Base-by-base conservation (phyloP, 2,113 vertebrate genomes). In the Recurvirostra avosetta region DNA sequence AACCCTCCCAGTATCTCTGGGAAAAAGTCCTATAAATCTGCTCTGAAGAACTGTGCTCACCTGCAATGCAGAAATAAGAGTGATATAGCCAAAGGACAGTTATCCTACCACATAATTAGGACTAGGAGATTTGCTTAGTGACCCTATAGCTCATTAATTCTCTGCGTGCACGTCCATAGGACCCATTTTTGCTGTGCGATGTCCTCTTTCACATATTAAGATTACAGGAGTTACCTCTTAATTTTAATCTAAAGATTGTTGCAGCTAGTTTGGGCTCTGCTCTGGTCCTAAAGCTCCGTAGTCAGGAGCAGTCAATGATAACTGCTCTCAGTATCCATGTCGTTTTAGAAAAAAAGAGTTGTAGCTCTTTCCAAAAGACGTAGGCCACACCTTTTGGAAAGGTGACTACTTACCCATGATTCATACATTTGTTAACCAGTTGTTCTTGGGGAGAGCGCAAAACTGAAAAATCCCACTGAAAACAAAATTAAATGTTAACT, bases 111-210 rank as follows among this genome's bases (percentile, higher is more conserved):
- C 0, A 0, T 41, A 67, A 16, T 78, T 63, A 41, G 34, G 34
- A 14, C 43, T 41, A 50, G n/a, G 3, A 78, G 12, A 12, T 73
- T 82, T 32, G 4, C 22, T 72, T 6, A 17, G 29, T 30, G 10
- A 45, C 32, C 7, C 6, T 82, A 2, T 16, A 50, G 5, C 25
- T 67, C n/a, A 3, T 71, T 58, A 62, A 29, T 43, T 74, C 45
- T 62, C 73, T 53, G 5, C 0, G 0, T 45, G 9, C 5, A 3
- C 0, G 0, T 22, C 29, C 20, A 20, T 45, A 38, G 23, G 56
- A 77, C 16, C 12, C 21, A 29, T 43, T 59, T 47, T 36, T 86
- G 12, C 47, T 27, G 16, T 22, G 27, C 20, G 23, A 4, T 26
- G 22, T 43, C 20, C 23, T 26, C 65, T 72, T 22, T 78, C 55